Evolutionary conservation across 2,888 invertebrate species (phyloP).

Genomic region (Xanthia icteritia): DNA sequence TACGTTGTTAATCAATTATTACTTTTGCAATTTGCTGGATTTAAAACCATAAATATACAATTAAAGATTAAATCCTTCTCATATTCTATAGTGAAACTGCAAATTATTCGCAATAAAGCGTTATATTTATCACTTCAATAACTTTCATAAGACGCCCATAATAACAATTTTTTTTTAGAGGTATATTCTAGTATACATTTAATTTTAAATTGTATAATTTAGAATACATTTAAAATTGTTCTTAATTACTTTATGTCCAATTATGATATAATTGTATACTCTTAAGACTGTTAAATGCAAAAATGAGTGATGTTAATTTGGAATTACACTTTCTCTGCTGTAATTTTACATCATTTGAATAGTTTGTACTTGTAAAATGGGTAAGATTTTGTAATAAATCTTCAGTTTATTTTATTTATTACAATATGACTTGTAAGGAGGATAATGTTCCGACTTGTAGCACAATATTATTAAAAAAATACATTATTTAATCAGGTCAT

Average conservation of each 20-base stretch:
- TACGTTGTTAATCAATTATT: not conserved
- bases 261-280: slow-evolving; percentile 50
- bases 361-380: slow-evolving; percentile 6
- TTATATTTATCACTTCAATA: slow-evolving; percentile 31
- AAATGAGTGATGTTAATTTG: slow-evolving; percentile 34
- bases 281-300: slow-evolving; percentile 29
- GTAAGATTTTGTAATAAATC: slow-evolving; percentile 6
- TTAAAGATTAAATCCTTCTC: not conserved
- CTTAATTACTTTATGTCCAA: slow-evolving; percentile 22
- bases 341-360: slow-evolving; percentile 40
- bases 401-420: not conserved
- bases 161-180: slow-evolving; percentile 21
- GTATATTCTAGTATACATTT: slow-evolving; percentile 26
- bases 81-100: not conserved
- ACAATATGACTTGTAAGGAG: slow-evolving; percentile 1
- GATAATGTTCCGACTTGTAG: not conserved
- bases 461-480: not conserved
- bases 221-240: slow-evolving; percentile 34
- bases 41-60: not conserved
- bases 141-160: slow-evolving; percentile 21
- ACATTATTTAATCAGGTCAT: not conserved
- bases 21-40: not conserved
- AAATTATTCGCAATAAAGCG: slow-evolving; percentile 41
- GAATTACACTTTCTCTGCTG: slow-evolving; percentile 55
- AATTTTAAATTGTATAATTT: slow-evolving; percentile 26